Conservation (phyloP, 2,113 vertebrate genomes). For the Tachysurus fulvidraco region DNA sequence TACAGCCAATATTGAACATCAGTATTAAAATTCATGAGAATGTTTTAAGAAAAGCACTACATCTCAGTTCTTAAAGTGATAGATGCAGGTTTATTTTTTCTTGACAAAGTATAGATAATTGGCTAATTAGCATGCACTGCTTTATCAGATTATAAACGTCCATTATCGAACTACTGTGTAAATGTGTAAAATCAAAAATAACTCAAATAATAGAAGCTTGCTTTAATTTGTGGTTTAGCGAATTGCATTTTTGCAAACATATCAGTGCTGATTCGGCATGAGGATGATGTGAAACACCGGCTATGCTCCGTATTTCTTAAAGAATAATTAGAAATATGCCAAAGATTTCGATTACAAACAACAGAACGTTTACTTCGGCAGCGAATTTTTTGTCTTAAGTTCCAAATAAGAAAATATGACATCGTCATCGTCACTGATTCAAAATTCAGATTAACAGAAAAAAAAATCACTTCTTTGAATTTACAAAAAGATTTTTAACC, state of each 20-base stretch:
- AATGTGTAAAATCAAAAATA: neutral
- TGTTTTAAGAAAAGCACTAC: neutral
- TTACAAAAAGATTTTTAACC: slow-evolving; percentile 12
- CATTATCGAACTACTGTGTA: neutral
- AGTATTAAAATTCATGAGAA: neutral
- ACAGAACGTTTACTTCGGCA: neutral
- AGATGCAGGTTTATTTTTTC: no score
- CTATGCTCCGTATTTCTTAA: neutral
- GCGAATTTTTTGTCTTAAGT: neutral
- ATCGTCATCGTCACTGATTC: neutral
- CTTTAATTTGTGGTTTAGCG: neutral
- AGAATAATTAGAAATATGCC: neutral
- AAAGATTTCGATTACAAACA: neutral
- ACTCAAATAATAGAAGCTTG: neutral
- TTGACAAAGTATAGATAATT: neutral
- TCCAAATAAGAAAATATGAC: neutral
- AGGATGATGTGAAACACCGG: neutral
- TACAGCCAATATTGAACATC: neutral
- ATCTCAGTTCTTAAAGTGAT: no score
- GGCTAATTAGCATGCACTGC: neutral
- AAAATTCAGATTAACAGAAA: neutral
- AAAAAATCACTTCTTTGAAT: slow-evolving; percentile 15
- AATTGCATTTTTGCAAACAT: neutral
- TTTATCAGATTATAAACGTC: no score
- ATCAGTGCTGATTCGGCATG: neutral